phyloP scores from a whole-genome alignment of 2,888 invertebrate species.

The Apamea epomidion region DNA sequence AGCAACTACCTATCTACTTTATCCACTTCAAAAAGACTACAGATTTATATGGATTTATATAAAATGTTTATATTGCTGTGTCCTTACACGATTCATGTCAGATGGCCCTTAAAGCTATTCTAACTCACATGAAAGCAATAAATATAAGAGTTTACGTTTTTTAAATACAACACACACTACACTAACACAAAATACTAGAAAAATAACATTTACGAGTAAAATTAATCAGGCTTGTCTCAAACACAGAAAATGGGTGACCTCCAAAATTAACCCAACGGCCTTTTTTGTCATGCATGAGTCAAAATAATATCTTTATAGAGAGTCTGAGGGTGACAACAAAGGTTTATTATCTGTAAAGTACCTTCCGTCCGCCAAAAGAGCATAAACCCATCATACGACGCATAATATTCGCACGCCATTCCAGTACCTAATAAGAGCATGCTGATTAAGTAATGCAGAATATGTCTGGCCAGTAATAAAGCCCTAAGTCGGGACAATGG shows the following conservation, averaged over 20 bases:
- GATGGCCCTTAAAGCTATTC: background rate
- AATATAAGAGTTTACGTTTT: background rate
- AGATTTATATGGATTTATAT: background rate
- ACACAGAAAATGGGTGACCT: background rate
- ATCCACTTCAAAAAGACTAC: background rate
- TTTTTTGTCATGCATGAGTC: background rate
- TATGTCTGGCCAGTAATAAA: slow-evolving; percentile 64
- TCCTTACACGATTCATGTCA: background rate
- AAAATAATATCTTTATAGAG: background rate
- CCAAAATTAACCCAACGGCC: background rate
- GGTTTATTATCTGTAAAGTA: background rate
- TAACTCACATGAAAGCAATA: background rate
- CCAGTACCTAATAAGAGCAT: slow-evolving; percentile 47
- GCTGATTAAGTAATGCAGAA: slow-evolving; percentile 54
- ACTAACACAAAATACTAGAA: background rate
- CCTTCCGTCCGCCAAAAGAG: background rate
- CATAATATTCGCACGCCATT: slow-evolving; percentile 17
- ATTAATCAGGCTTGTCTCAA: background rate
- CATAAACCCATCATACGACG: background rate
- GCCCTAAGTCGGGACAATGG: slow-evolving; percentile 62
- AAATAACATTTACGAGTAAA: background rate
- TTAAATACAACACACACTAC: no score
- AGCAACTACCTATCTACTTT: background rate
- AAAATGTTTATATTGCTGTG: background rate
- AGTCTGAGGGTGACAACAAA: background rate